Conservation (phyloP, 2,113 vertebrate genomes). For the Nibea albiflora region DNA sequence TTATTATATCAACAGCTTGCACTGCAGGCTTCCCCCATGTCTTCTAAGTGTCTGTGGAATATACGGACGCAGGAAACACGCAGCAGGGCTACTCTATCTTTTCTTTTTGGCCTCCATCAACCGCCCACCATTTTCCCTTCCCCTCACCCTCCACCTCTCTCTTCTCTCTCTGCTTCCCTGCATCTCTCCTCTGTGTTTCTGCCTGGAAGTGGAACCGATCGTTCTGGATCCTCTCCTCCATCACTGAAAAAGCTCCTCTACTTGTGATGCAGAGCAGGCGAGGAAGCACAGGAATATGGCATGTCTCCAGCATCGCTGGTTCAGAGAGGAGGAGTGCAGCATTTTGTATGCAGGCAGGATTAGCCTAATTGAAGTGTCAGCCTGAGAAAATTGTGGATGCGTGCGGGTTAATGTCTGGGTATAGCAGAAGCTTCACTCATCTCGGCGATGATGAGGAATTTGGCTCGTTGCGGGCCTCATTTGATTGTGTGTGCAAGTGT, state of each 20-base stretch:
- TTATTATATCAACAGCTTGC: conserved; percentile 78
- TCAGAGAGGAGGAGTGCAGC: conserved; percentile 60
- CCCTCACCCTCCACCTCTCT: neutral
- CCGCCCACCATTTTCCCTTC: conserved; percentile 21
- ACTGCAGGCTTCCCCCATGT: conserved; percentile 50
- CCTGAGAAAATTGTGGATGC: conserved; percentile 80
- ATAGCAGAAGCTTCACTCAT: conserved; percentile 67
- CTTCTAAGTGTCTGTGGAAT: conserved; percentile 33
- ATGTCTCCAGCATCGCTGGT: conserved; percentile 63
- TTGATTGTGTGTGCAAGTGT: conserved; percentile 30
- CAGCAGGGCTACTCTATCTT: conserved; percentile 35
- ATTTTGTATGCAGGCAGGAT: conserved; percentile 77
- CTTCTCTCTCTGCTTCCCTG: conserved; percentile 34
- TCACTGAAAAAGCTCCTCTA: conserved; percentile 43
- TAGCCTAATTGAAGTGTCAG: conserved; percentile 84
- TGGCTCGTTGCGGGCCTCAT: conserved; percentile 62
- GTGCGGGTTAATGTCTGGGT: conserved; percentile 77
- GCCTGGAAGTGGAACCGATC: conserved; percentile 61
- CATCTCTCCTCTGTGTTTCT: conserved; percentile 52
- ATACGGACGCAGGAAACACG: conserved; percentile 34
- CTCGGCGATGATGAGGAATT: conserved; percentile 65
- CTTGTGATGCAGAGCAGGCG: conserved; percentile 69
- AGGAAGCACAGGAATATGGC: conserved; percentile 67
- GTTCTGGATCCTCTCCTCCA: conserved; percentile 56
- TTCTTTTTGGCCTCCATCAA: conserved; percentile 24